Evolutionary conservation across 2,888 invertebrate species (phyloP).

Genomic region (Luperina testacea): DNA sequence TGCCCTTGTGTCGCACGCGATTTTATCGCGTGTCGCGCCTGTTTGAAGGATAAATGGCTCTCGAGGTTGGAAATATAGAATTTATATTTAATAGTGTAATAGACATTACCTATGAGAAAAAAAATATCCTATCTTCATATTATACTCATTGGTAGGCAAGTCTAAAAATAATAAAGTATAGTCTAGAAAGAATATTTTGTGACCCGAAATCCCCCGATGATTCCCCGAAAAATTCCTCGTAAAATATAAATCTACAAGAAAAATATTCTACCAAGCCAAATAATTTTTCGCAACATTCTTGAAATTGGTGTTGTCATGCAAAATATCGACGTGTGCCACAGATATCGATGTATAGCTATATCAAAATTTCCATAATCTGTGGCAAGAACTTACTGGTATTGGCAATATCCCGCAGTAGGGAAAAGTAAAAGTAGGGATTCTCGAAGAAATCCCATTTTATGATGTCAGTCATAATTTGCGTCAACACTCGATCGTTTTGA

Average conservation of each 20-base stretch:
- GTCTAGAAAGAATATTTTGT: background rate
- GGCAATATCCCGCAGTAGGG: background rate
- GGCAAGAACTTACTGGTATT: background rate
- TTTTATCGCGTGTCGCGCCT: too few relatives aligned
- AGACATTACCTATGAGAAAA: background rate
- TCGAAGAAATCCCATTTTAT: background rate
- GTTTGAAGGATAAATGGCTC: background rate
- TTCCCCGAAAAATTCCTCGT: background rate
- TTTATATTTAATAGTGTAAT: background rate
- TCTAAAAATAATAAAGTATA: too few relatives aligned
- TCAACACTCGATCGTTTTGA: background rate
- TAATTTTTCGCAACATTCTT: constrained; percentile 16
- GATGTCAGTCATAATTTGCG: constrained; percentile 11
- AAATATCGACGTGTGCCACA: constrained; percentile 22
- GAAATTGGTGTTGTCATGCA: constrained; percentile 16
- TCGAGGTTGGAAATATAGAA: background rate
- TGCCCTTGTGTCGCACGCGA: too few relatives aligned
- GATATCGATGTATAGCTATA: background rate
- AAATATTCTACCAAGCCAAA: constrained; percentile 30
- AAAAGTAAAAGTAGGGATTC: background rate
- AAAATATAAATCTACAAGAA: constrained; percentile 19
- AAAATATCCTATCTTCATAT: background rate
- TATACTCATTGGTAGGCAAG: background rate
- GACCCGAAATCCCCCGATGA: background rate
- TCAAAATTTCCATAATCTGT: constrained; percentile 38